Conservation (phyloP, 1,140 invertebrate species). For the Ips nitidus region DNA sequence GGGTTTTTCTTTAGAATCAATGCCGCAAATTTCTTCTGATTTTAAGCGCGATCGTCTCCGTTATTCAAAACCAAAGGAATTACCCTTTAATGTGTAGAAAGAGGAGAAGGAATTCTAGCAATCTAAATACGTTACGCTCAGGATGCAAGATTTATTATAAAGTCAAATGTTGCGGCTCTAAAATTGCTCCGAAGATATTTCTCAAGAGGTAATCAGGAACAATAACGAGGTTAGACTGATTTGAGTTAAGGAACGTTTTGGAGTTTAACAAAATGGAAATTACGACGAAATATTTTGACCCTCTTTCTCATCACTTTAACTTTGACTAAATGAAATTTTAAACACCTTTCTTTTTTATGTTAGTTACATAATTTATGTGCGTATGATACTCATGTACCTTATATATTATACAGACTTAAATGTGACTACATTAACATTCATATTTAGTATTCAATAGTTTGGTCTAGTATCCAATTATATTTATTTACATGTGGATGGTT, state of each 20-base stretch:
- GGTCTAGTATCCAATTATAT: too few species aligned
- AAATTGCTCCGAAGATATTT: slow-evolving; percentile 11
- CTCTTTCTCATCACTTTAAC: too few species aligned
- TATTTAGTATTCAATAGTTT: too few species aligned
- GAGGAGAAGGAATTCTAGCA: slow-evolving; percentile 1
- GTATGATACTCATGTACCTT: too few species aligned
- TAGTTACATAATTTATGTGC: too few species aligned
- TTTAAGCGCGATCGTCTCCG: slow-evolving; percentile 1
- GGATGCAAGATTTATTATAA: slow-evolving; percentile 17
- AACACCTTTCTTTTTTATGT: too few species aligned
- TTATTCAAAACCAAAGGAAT: slow-evolving; percentile 5
- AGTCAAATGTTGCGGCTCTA: slow-evolving; percentile 11
- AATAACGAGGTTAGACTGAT: slow-evolving; percentile 11
- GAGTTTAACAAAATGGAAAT: slow-evolving; percentile 8
- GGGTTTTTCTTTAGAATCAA: slow-evolving; percentile 20
- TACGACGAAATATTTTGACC: too few species aligned
- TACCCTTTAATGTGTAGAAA: slow-evolving; percentile 13
- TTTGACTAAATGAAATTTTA: too few species aligned
- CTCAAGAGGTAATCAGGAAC: slow-evolving; percentile 9
- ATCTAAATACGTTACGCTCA: slow-evolving; percentile 4
- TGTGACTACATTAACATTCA: too few species aligned
- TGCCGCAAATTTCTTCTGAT: slow-evolving; percentile 16
- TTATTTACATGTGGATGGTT: too few species aligned
- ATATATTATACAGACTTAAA: too few species aligned
- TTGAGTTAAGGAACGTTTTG: slow-evolving; percentile 2